Conservation (phyloP, 2,113 vertebrate species). For the Tetrao urogallus region DNA sequence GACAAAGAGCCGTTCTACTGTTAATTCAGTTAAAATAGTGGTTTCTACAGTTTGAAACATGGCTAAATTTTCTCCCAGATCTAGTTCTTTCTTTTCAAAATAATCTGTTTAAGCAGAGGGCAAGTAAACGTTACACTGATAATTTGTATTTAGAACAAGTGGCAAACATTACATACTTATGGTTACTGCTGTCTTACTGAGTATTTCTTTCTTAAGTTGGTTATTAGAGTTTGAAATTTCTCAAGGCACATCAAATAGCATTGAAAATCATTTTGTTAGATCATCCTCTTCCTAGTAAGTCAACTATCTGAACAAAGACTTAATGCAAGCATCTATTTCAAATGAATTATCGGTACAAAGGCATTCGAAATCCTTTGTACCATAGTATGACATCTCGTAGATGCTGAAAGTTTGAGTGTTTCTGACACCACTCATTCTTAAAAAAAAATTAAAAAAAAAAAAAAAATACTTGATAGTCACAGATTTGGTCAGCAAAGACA, state of each 20-base stretch:
- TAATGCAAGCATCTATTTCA: not conserved
- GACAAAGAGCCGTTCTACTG: not conserved
- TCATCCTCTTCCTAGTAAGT: not conserved
- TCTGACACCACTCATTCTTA: not conserved
- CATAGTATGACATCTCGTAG: not conserved
- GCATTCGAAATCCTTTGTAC: not conserved
- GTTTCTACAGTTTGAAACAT: not conserved
- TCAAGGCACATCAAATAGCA: not conserved
- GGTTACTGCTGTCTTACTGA: not conserved
- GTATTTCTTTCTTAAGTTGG: not conserved
- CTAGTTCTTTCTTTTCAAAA: not conserved
- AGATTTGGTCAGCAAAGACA: not conserved
- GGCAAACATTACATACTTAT: not conserved
- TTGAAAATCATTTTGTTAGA: not conserved
- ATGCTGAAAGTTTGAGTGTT: not conserved
- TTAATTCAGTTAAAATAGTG: not conserved
- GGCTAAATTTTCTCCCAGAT: not conserved
- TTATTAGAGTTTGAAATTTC: not conserved
- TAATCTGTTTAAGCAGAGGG: not conserved
- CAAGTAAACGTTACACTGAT: not conserved
- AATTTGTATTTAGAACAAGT: not conserved
- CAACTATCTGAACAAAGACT: not conserved
- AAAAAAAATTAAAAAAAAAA: not conserved
- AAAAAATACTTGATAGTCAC: not conserved
- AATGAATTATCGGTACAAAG: not conserved